Base-by-base conservation (phyloP, 2,797 vertebrate genomes). In the Clangula hyemalis region DNA sequence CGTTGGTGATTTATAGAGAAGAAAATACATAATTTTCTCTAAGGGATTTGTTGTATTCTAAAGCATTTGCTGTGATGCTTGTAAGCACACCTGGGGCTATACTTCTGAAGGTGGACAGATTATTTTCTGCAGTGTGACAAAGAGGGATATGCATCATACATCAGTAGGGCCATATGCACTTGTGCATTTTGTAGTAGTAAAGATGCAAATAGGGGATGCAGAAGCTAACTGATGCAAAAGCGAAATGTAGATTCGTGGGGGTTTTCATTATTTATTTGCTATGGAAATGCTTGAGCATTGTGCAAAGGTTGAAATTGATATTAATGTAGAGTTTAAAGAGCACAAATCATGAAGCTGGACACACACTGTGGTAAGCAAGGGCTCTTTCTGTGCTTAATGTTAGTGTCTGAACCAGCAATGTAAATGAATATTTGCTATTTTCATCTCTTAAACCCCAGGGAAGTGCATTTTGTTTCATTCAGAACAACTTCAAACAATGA, bases 381-480 rank as follows among this genome's bases (percentile, higher is more conserved):
- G 84, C n/a, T 85, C 87, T 95, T 95, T 93, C 49, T 64, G 58
- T 82, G 87, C 93, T 97, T 97, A 95, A 92, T 97, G 94, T 71
- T 90, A 56, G 68, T 25, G 14, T 92, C 91, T 95, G 80, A 84
- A 71, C 65, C 81, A 80, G 69, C 65, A 85, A n/a, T 22, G 21
- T 88, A 90, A 87, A 97, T 97, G 93, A 96, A 96, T 97, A 97
- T 97, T 97, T 93, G 96, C 91, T 43, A 65, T 96, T 97, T 96
- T 95, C 94, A 95, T 97, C 92, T 94, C 82, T 93, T 94, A 97
- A 97, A 96, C 38, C 74, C 89, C 70, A 80, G 91, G 91, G 90
- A 97, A 97, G 85, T 96, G 85, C 95, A 96, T 96, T 94, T 96
- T 93, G 69, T 94, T 97, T 97, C 93, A 96, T 96, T 97, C 94